Percentiles rank a stretch among this genome's conserved stretches.
Conservation (phyloP, 1,140 invertebrate genomes). For the Hetaerina americana region DNA sequence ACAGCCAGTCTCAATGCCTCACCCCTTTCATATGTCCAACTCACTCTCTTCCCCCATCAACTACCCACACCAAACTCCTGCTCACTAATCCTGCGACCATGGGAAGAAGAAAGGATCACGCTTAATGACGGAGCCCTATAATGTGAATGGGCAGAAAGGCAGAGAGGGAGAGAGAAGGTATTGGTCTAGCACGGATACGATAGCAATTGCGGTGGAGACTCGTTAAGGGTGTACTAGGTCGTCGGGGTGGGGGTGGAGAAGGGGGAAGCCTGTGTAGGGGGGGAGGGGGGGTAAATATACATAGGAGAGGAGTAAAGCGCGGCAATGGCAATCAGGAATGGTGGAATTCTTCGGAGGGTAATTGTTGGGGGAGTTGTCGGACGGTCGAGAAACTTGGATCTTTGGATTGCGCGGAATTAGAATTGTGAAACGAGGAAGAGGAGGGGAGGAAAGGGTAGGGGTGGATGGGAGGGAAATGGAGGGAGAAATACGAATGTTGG, state of each 20-base stretch:
- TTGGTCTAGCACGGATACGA: neutral
- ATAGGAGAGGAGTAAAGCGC: no score
- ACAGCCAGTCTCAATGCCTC: no score
- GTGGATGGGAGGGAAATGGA: neutral
- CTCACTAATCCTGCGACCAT: neutral
- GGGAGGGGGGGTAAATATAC: no score
- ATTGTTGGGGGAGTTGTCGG: neutral
- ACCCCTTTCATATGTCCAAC: no score
- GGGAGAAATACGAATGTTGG: no score
- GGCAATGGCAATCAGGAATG: neutral
- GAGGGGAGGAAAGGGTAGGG: neutral
- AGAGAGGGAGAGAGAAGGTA: neutral
- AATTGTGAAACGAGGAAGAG: neutral
- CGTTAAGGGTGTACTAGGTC: neutral
- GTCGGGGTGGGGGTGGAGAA: neutral
- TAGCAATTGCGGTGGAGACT: neutral
- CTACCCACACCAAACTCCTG: no score
- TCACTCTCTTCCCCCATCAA: no score
- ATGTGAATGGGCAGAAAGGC: no score
- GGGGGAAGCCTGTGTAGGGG: no score
- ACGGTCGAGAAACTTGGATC: no score
- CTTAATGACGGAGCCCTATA: neutral
- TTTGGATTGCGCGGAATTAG: no score
- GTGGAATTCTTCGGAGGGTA: neutral
- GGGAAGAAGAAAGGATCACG: neutral